Percentiles rank a stretch among this genome's conserved stretches.
Evolutionary conservation across 2,113 vertebrate genomes (phyloP).

Genomic region (Amphilophus citrinellus): DNA sequence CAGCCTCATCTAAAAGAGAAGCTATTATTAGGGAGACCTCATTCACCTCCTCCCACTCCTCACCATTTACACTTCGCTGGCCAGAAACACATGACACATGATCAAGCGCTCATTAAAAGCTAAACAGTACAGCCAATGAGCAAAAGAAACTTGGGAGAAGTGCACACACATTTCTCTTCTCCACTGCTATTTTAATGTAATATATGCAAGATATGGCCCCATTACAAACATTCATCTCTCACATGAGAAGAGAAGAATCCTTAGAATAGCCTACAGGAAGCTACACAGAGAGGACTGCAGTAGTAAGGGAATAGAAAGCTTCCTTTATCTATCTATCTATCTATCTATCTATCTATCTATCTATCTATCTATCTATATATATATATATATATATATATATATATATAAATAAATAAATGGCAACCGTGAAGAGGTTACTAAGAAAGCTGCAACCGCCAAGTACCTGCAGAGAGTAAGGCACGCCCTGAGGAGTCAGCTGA

Average conservation of each 20-base stretch:
- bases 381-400: neutral
- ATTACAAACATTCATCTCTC: slow-evolving; percentile 51
- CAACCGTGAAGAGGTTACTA: too few relatives aligned
- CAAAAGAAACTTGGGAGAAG: slow-evolving; percentile 6
- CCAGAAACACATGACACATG: slow-evolving; percentile 26
- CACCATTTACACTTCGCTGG: neutral
- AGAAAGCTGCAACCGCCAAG: too few relatives aligned
- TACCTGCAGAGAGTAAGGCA: too few relatives aligned
- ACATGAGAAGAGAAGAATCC: slow-evolving; percentile 17
- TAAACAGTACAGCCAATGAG: slow-evolving; percentile 43
- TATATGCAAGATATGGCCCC: slow-evolving; percentile 50
- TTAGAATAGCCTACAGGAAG: neutral
- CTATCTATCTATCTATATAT: too few relatives aligned
- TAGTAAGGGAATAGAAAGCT: neutral
- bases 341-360: too few relatives aligned
- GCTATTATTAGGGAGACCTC: slow-evolving; percentile 26
- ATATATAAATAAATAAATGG: too few relatives aligned
- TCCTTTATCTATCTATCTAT: neutral
- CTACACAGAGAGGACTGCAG: neutral
- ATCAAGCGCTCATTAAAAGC: slow-evolving; percentile 60
- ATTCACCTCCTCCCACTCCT: slow-evolving; percentile 33
- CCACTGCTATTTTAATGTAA: slow-evolving; percentile 42
- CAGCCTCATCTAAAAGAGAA: neutral
- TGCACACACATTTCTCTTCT: slow-evolving; percentile 2
- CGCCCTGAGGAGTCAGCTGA: too few relatives aligned